Conservation (phyloP, 2,797 vertebrate species). For the Ptychadena robeensis region DNA sequence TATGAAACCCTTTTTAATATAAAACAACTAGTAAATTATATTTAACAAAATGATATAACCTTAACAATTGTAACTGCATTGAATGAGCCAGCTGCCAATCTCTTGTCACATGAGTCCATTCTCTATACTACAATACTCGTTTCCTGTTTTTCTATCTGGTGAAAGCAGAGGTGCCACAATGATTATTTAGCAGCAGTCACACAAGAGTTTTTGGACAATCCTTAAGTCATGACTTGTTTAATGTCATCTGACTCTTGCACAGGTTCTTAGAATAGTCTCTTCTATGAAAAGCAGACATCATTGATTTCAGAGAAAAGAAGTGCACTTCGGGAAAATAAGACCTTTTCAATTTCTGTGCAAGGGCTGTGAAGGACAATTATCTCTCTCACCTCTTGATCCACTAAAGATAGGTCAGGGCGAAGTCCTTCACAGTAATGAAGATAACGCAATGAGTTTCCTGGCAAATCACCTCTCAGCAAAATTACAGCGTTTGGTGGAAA, state of each 20-base stretch:
- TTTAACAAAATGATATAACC: too few species aligned
- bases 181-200: not conserved
- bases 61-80: not conserved
- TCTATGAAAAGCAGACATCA: not conserved
- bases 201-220: not conserved
- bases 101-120: not conserved
- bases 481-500: constrained; percentile 83
- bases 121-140: not conserved
- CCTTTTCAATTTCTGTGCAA: not conserved
- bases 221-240: not conserved
- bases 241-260: constrained; percentile 5
- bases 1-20: not conserved
- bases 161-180: not conserved
- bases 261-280: not conserved
- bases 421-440: constrained; percentile 88
- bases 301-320: not conserved
- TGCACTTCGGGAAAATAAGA: not conserved
- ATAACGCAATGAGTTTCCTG: constrained; percentile 94
- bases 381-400: constrained; percentile 92
- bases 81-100: not conserved
- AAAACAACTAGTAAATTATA: not conserved
- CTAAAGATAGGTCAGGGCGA: constrained; percentile 86
- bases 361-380: not conserved
- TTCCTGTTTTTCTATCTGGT: not conserved
- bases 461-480: constrained; percentile 92